These are phyloP conservation scores for Anagrus nilaparvatae DNA, from an alignment of 1,140 invertebrate species.

Conservation along the genomic window DNA sequence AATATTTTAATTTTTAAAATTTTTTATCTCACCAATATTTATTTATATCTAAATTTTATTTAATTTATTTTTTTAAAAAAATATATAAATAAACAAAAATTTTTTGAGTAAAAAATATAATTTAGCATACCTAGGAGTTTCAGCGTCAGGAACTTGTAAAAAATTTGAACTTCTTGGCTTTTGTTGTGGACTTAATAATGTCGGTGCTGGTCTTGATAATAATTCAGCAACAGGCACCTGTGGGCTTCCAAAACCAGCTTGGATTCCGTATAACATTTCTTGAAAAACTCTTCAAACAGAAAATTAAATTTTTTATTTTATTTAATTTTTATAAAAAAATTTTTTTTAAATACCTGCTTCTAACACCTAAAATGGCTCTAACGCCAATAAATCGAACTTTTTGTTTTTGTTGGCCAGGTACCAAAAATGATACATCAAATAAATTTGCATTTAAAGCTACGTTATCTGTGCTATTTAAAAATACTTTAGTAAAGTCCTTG, in stretches of 20 bases:
- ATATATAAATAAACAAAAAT: background rate
- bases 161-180: slow-evolving; percentile 88
- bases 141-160: slow-evolving; percentile 70
- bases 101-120: background rate
- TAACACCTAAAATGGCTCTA: slow-evolving; percentile 79
- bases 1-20: background rate
- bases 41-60: background rate
- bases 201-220: slow-evolving; percentile 72
- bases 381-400: slow-evolving; percentile 85
- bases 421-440: slow-evolving; percentile 85
- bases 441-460: slow-evolving; percentile 61
- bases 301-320: slow-evolving; percentile 12
- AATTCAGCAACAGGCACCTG: slow-evolving; percentile 84
- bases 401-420: slow-evolving; percentile 75
- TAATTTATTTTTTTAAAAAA: background rate
- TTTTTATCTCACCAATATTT: background rate
- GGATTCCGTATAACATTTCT: slow-evolving; percentile 92
- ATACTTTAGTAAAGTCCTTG: slow-evolving; percentile 83
- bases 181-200: slow-evolving; percentile 70
- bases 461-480: slow-evolving; percentile 71
- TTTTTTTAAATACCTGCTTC: slow-evolving; percentile 57
- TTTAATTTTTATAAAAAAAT: slow-evolving; percentile 6
- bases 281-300: slow-evolving; percentile 56
- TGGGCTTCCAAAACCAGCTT: slow-evolving; percentile 85
- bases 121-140: slow-evolving; percentile 48